Evolutionary conservation across 2,797 vertebrate species (phyloP).

Genomic region (Phrynocephalus guinanensis): DNA sequence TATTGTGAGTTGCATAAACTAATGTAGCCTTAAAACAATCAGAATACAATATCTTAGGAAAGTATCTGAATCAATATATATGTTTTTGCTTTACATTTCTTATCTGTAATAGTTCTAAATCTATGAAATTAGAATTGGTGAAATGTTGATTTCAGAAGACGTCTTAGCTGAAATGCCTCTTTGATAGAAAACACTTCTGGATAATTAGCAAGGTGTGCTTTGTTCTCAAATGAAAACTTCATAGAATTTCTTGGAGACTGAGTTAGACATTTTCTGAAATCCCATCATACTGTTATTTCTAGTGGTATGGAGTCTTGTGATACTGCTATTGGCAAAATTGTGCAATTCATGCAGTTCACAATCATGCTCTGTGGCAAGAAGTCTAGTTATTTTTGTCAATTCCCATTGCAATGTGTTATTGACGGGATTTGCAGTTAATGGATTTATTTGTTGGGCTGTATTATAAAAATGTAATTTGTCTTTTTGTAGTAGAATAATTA

Average conservation of each 20-base stretch:
- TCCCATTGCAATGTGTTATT: neutral
- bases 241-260: neutral
- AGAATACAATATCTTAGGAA: conserved; percentile 18
- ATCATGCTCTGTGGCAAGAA: neutral
- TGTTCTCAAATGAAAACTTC: neutral
- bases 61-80: neutral
- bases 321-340: conserved; percentile 8
- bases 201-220: neutral
- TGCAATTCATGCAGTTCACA: neutral
- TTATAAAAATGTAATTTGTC: conserved; percentile 7
- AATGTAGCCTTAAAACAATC: neutral
- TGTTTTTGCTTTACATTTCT: conserved; percentile 10
- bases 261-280: neutral
- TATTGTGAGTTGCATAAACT: neutral
- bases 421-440: neutral
- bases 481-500: neutral
- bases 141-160: neutral
- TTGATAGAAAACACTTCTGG: neutral
- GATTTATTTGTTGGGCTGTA: neutral
- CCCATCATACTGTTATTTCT: neutral
- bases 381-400: neutral
- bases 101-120: conserved; percentile 59
- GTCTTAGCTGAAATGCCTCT: neutral
- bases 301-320: neutral
- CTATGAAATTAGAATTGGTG: conserved; percentile 46